phyloP scores from a whole-genome alignment of 2,113 vertebrate genomes.

The Oplegnathus fasciatus region DNA sequence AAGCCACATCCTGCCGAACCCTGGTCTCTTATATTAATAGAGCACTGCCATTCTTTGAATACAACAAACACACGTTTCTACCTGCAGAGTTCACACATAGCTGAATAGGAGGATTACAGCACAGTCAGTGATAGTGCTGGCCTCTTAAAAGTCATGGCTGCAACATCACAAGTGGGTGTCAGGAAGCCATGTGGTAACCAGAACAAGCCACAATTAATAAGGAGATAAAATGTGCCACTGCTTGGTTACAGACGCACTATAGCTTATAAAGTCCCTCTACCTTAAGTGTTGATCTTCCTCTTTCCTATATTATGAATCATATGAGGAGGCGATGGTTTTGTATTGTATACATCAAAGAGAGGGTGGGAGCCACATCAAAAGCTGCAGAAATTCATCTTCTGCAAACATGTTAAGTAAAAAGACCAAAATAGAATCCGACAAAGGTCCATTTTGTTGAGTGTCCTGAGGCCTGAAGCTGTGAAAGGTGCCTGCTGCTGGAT shows the following conservation, averaged over 20 bases:
- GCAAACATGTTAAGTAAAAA: conserved; percentile 61
- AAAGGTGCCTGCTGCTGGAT: conserved; percentile 59
- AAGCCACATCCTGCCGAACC: conserved; percentile 38
- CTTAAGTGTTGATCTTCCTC: conserved; percentile 50
- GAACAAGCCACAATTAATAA: conserved; percentile 59
- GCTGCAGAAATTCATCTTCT: conserved; percentile 48
- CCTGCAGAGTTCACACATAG: conserved; percentile 15
- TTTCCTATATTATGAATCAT: conserved; percentile 49
- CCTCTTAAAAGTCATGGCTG: conserved; percentile 3
- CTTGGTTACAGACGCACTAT: conserved; percentile 32
- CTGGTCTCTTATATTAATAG: neutral
- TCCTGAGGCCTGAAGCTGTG: conserved; percentile 57
- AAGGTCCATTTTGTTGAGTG: conserved; percentile 58
- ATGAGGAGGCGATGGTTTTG: neutral
- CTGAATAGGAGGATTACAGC: conserved; percentile 12
- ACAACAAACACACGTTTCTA: neutral
- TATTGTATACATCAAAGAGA: conserved; percentile 58
- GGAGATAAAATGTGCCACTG: conserved; percentile 43
- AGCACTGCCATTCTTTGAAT: neutral
- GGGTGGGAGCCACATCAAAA: conserved; percentile 62
- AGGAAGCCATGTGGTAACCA: conserved; percentile 58
- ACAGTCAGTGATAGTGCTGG: neutral
- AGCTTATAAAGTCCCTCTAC: conserved; percentile 34
- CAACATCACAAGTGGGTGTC: conserved; percentile 37
- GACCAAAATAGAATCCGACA: conserved; percentile 52